Conservation (phyloP, 1,140 invertebrate genomes). For the Steinernema khuongi region DNA sequence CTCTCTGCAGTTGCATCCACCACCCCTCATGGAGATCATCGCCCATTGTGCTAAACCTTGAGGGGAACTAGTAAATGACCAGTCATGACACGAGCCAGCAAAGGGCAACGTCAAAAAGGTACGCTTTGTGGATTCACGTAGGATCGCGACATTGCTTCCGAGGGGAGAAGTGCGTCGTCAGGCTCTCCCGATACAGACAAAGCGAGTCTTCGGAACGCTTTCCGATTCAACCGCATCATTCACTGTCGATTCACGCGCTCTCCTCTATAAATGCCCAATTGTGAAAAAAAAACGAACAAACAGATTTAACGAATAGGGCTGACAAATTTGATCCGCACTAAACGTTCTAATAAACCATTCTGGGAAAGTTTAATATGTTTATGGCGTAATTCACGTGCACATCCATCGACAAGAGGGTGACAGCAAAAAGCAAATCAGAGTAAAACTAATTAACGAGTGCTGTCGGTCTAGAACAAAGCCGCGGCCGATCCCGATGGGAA, state of each 20-base stretch:
- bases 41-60: not conserved
- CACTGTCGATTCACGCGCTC: too few relatives aligned
- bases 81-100: not conserved
- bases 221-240: too few relatives aligned
- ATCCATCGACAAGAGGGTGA: not conserved
- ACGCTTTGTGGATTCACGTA: too few relatives aligned
- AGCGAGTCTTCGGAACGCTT: too few relatives aligned
- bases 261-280: not conserved
- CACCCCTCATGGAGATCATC: not conserved
- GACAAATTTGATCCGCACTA: not conserved
- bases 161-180: too few relatives aligned
- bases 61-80: not conserved
- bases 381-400: slow-evolving; percentile 6
- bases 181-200: too few relatives aligned
- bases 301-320: not conserved
- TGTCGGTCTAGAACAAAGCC: not conserved
- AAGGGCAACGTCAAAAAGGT: not conserved
- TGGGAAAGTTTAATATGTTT: not conserved
- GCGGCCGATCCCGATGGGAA: not conserved
- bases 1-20: not conserved
- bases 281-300: not conserved
- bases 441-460: slow-evolving; percentile 11
- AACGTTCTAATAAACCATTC: not conserved
- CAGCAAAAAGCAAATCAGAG: slow-evolving; percentile 7
- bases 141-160: too few relatives aligned